Evolutionary conservation across 2,113 vertebrate genomes (phyloP).

Genomic region (Campylomormyrus tamandua): DNA sequence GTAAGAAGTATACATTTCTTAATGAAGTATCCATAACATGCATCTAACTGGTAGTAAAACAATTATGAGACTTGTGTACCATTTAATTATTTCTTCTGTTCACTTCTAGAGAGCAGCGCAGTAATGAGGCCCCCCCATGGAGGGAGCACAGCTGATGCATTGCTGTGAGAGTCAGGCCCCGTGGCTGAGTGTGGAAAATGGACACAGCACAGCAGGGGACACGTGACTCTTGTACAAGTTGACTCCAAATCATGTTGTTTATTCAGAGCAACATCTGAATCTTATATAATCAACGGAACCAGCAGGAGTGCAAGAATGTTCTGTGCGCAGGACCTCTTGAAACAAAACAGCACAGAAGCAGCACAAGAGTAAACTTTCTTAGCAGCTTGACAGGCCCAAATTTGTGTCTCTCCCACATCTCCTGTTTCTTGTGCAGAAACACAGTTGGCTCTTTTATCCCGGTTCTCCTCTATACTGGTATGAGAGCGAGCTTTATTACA

Average conservation of each 20-base stretch:
- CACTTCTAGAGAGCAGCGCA: background rate
- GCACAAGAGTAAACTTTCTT: background rate
- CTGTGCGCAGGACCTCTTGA: background rate
- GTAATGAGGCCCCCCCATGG: background rate
- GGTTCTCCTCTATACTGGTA: background rate
- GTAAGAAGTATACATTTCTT: background rate
- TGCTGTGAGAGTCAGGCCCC: background rate
- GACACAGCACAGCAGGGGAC: background rate
- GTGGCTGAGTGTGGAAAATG: background rate
- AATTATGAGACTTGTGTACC: background rate
- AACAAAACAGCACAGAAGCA: background rate
- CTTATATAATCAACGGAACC: background rate
- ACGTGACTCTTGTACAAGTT: background rate
- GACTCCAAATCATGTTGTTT: background rate
- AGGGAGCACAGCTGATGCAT: background rate
- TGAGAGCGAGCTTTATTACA: background rate
- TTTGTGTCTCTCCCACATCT: background rate
- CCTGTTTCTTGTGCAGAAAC: background rate
- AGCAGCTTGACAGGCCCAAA: background rate
- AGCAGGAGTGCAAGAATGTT: background rate
- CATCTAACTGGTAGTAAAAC: background rate
- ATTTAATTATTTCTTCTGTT: background rate
- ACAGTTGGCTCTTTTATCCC: background rate
- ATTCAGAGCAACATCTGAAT: slow-evolving; percentile 2
- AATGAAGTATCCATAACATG: background rate